Base-by-base conservation (phyloP, 2,113 vertebrate species). In the Sisor rabdophorus region DNA sequence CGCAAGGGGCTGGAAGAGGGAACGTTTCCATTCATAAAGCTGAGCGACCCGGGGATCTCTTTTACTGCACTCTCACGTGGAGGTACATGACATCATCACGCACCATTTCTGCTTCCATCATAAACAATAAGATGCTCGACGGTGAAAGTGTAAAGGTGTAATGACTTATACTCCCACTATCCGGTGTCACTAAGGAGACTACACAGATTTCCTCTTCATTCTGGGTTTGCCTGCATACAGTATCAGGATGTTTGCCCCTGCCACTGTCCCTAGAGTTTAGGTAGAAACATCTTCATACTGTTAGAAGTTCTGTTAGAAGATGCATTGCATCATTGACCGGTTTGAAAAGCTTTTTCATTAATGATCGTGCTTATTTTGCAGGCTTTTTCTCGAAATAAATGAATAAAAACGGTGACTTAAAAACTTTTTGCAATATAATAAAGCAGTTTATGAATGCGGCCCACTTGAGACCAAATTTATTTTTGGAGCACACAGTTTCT, bases 41-140 rank as follows among this genome's bases (percentile, higher is more conserved):
- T 99, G 82, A 98, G 97, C 0, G 95, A 99, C 60, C 95, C 95
- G 0, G 96, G 97, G 0, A 90, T 98, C 40, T 86, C 92, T 52
- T 86, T 95, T n/a, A 82, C 86, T 0, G 92, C 91, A 16, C 95
- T 99, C 4, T 93, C 93, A 60, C 88, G 89, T 30, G 93, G 95
- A 89, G 97, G 96, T 98, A 81, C 61, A 7, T 1, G 13, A 59
- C 12, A 44, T 26, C 16, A 71, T 58, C 10, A n/a, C 20, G 9
- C 40, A 44, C 4, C 65, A 52, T 24, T 69, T 24, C 9, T 50
- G 69, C 54, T 12, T 12, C 24, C 8, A 24, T 56, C 40, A 47
- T 10, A 1, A 47, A 24, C 20, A 67, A n/a, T 24, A 12, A 11
- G 22, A 26, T 10, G 15, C 22, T 67, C 40, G 7, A 28, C 16